phyloP scores from a whole-genome alignment of 2,888 invertebrate genomes.

The Miltochrista miniata region DNA sequence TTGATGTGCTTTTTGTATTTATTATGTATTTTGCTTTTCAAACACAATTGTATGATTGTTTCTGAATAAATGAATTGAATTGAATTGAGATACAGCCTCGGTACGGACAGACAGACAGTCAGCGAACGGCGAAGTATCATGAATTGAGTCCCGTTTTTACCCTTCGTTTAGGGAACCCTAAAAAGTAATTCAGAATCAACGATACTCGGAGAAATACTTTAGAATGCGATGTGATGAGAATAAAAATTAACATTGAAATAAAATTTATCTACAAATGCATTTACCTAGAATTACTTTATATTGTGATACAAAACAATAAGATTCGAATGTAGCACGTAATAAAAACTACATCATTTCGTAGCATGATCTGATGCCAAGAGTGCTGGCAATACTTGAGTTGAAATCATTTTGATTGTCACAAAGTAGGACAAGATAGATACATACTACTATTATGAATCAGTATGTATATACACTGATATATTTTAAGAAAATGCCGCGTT shows the following conservation, averaged over 20 bases:
- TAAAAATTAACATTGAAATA: background rate
- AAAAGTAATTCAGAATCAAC: too few species aligned
- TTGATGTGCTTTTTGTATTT: too few species aligned
- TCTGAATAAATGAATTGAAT: too few species aligned
- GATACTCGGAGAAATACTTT: too few species aligned
- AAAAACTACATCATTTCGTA: slow-evolving; percentile 12
- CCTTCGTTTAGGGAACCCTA: too few species aligned
- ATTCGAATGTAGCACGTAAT: slow-evolving; percentile 21
- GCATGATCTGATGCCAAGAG: slow-evolving; percentile 34
- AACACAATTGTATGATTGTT: too few species aligned
- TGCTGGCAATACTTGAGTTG: slow-evolving; percentile 25
- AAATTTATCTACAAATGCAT: slow-evolving; percentile 2
- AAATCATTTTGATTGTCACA: slow-evolving; percentile 36
- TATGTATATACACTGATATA: background rate
- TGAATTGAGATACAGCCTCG: too few species aligned
- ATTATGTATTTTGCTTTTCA: too few species aligned
- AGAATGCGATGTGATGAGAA: too few species aligned
- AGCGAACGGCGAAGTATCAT: too few species aligned
- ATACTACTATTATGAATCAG: slow-evolving; percentile 9
- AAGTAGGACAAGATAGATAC: slow-evolving; percentile 32
- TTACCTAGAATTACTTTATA: slow-evolving; percentile 23
- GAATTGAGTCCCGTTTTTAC: too few species aligned
- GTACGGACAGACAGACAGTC: too few species aligned
- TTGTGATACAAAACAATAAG: slow-evolving; percentile 22
- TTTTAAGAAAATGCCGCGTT: background rate